Evolutionary conservation across 2,797 vertebrate species (phyloP), one percentile per base, ranked within the genome.

Genomic region (Microchirus variegatus): DNA sequence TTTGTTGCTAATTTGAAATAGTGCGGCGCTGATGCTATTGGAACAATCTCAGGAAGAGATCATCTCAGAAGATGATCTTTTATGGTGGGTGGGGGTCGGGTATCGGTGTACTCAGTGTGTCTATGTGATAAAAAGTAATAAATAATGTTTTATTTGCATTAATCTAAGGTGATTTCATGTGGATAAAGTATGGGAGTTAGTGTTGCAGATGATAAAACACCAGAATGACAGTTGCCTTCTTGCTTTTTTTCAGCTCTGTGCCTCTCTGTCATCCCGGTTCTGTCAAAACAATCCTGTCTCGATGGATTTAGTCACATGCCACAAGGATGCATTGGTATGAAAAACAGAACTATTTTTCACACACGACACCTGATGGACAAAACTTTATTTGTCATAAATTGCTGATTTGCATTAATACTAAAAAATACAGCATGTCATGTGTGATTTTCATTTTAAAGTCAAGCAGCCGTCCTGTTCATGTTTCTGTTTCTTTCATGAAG

Each of bases 281-380:
- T 45, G 55, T 51, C 54, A 0, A 0, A 9, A 0, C 0, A 0
- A 22, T 0, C 0, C 0, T 90, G 89, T 53, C 0, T 0, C 0
- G 0, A 0, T 0, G 82, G 83, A 73, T 75, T 7, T 13, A 0
- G 0, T 0, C 0, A 0, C 0, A 0, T 0, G 0, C 2, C 3
- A 0, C 0, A 0, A 2, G 0, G 0, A 0, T 89, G 86, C 58
- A 0, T 0, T 3, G 88, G 90, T 90, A 89, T 53, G 78, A 53
- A 63, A 72, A 73, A 10, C 4, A 53, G 43, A 57, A 0, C 22
- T 12, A 6, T 38, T 51, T 16, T 17, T 1, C 3, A 10, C 7
- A 48, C 1, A 53, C 47, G 16, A 17, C 13, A 10, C 12, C 10
- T 2, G 1, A 31, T 18, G 2, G 1, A 35, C n/a, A 36, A 50